Conservation (phyloP, 2,888 invertebrate genomes). For the Ophion slaviceki region DNA sequence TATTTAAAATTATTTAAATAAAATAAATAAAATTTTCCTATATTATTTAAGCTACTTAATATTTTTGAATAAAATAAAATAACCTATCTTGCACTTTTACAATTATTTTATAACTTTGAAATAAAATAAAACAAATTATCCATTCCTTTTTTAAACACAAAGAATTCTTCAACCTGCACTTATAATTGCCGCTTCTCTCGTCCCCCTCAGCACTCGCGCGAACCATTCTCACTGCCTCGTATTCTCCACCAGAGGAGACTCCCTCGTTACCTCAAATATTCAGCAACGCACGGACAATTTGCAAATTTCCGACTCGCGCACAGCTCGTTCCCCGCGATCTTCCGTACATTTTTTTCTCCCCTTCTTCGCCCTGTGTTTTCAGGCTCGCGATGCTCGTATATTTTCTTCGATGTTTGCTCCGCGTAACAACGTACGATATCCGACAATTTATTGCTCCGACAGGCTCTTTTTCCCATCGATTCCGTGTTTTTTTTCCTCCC, state of each 20-base stretch:
- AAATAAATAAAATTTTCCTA: too few relatives aligned
- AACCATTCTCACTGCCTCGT: too few relatives aligned
- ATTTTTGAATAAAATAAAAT: not conserved
- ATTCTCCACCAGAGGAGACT: too few relatives aligned
- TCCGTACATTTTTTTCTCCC: not conserved
- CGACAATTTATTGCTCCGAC: slow-evolving; percentile 20
- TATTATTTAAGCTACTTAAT: too few relatives aligned
- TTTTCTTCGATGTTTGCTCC: not conserved
- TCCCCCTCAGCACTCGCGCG: not conserved
- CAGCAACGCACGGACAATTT: not conserved
- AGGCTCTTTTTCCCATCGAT: slow-evolving; percentile 18
- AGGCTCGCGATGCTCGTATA: not conserved
- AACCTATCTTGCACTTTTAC: not conserved
- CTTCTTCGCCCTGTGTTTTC: not conserved
- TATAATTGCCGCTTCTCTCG: not conserved
- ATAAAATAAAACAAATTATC: not conserved
- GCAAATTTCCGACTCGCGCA: not conserved
- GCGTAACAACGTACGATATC: slow-evolving; percentile 12
- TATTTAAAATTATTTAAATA: too few relatives aligned
- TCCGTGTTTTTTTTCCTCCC: slow-evolving; percentile 1
- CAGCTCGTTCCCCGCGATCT: not conserved
- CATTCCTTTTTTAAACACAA: not conserved
- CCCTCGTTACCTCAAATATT: too few relatives aligned
- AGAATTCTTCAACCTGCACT: not conserved
- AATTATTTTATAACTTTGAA: not conserved